These are phyloP conservation scores for Candidula unifasciata DNA, from an alignment of 2,888 invertebrate genomes.

Conservation along the genomic window DNA sequence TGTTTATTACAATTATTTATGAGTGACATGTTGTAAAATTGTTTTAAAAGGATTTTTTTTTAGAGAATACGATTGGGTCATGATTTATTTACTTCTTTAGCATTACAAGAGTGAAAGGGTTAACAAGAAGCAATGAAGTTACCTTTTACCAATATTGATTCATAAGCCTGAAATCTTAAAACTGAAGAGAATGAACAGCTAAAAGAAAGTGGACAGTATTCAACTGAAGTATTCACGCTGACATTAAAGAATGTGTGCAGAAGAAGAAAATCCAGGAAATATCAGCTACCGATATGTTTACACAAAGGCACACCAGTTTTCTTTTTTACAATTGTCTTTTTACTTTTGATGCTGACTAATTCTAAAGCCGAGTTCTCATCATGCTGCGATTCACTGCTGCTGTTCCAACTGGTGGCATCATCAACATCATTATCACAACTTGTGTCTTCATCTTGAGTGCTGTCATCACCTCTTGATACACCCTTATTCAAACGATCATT, in stretches of 20 bases:
- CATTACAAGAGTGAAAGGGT: too few species aligned
- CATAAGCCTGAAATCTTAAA: too few species aligned
- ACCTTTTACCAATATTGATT: too few species aligned
- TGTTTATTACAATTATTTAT: too few species aligned
- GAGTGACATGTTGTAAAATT: too few species aligned
- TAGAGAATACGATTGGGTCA: too few species aligned
- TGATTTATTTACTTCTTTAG: too few species aligned
- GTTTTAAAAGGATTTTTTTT: too few species aligned
- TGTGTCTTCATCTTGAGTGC: background rate
- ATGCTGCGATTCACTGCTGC: background rate
- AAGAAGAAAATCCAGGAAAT: background rate
- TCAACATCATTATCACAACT: constrained; percentile 25
- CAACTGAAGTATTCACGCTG: background rate
- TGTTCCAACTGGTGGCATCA: background rate
- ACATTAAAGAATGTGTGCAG: too few species aligned
- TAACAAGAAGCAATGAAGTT: too few species aligned
- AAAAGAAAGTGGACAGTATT: too few species aligned
- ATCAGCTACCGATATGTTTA: background rate
- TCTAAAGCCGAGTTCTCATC: background rate
- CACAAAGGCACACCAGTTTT: background rate
- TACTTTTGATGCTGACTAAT: background rate
- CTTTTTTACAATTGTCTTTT: background rate
- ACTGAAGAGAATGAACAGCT: too few species aligned
- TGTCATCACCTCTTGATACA: constrained; percentile 5
- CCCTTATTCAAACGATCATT: background rate